Evolutionary conservation across 2,797 vertebrate genomes (phyloP), one percentile per base, ranked within the genome.

Genomic region (Sebastes hopkinsi): DNA sequence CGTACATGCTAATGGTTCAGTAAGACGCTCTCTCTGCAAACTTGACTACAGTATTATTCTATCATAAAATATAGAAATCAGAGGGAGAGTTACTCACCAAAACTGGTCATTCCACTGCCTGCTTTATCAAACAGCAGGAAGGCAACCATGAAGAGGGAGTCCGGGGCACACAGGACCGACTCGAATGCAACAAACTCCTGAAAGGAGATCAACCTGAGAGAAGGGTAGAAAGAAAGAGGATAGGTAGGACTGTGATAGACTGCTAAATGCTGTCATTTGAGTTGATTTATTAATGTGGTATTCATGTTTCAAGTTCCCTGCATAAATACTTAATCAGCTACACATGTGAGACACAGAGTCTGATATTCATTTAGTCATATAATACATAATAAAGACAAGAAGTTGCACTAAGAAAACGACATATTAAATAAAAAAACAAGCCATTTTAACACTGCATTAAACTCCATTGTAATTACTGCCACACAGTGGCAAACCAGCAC

Each of bases 101-200:
- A 97, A 73, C 94, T 96, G 75, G 96, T 94, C 94, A 96, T 94
- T 93, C 96, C 96, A 85, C 94, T 96, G 75, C 96, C 97, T 20
- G 95, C 93, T 94, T 97, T 97, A 94, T 98, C 97, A 86, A 98
- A 97, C 56, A 98, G 95, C 87, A 97, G 96, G 92, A 98, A 97
- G 79, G 96, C 95, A 64, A 98, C 97, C 93, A 97, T 93, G 90
- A 97, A 97, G 89, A 97, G 92, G 2, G 96, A 96, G 85, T 97
- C 96, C 8, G 96, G 96, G 82, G 96, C 95, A 34, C 97, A 97
- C 36, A 97, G 95, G 89, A 97, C 96, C 20, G 95, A 97, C 90
- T 97, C 97, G 77, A 97, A 97, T 0, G 96, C 96, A 75, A 97
- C 94, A 92, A 97, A 97, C 92, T 97, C 96, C 88, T 97, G 96